Conservation (phyloP, 1,140 invertebrate species). For the Bombus sibiricus region DNA sequence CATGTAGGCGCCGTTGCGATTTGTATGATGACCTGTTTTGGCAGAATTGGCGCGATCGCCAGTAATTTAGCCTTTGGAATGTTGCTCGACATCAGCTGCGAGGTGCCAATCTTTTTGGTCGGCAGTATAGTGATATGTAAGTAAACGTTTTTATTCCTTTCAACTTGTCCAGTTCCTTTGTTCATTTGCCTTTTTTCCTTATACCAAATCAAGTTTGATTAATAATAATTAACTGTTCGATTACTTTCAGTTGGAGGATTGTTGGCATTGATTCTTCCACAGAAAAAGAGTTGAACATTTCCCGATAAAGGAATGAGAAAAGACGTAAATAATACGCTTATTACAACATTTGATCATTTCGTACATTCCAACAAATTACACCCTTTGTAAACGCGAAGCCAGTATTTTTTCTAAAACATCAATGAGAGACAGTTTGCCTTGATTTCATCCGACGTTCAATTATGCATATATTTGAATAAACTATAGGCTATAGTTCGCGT, state of each 20-base stretch:
- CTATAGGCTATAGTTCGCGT: too few species aligned
- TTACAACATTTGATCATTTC: conserved; percentile 8
- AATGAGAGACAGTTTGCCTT: neutral
- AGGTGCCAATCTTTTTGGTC: conserved; percentile 83
- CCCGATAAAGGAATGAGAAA: neutral
- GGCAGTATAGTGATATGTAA: conserved; percentile 79
- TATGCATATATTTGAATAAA: too few species aligned
- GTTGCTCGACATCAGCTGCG: conserved; percentile 82
- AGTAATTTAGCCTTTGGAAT: conserved; percentile 84
- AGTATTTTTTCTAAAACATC: neutral
- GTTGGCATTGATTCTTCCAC: conserved; percentile 44
- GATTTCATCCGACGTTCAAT: too few species aligned
- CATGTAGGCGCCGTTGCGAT: conserved; percentile 82
- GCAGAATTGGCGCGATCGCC: conserved; percentile 82
- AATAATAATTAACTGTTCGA: neutral
- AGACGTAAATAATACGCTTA: conserved; percentile 13
- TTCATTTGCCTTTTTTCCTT: neutral
- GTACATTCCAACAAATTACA: neutral
- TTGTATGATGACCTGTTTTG: conserved; percentile 82
- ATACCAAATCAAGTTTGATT: too few species aligned
- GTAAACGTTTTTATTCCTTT: conserved; percentile 21
- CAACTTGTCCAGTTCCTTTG: too few species aligned
- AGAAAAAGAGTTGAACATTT: conserved; percentile 48
- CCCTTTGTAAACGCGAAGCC: neutral
- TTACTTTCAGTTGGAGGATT: conserved; percentile 58